Evolutionary conservation across 2,113 vertebrate genomes (phyloP).

Genomic region (Siniperca knerii): DNA sequence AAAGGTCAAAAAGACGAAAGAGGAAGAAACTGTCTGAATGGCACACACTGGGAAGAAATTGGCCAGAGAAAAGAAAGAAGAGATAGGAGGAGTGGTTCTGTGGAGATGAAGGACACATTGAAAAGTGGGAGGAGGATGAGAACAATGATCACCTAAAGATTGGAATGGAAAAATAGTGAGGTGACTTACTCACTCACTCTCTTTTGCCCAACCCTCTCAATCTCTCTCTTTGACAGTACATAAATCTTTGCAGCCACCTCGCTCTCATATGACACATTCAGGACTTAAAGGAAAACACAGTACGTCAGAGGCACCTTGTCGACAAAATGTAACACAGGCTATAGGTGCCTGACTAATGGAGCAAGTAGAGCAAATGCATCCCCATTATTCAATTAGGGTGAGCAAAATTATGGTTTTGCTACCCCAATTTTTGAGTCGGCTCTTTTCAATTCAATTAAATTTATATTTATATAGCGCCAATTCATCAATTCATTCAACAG

Average conservation of each 20-base stretch:
- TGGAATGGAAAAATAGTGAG: conserved; percentile 39
- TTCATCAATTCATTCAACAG: too few species aligned
- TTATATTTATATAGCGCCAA: too few species aligned
- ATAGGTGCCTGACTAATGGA: too few species aligned
- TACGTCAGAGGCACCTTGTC: neutral
- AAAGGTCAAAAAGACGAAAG: conserved; percentile 69
- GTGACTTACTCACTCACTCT: conserved; percentile 12
- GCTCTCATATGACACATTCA: neutral
- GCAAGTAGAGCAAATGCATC: too few species aligned
- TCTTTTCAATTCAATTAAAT: too few species aligned
- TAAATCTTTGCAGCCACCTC: neutral
- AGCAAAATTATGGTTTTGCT: too few species aligned
- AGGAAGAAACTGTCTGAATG: conserved; percentile 48
- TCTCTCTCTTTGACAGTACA: conserved; percentile 18
- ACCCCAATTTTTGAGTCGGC: too few species aligned
- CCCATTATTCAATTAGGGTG: too few species aligned
- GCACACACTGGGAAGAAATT: conserved; percentile 51
- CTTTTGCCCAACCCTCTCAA: neutral
- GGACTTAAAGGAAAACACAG: neutral
- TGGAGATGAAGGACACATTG: conserved; percentile 45
- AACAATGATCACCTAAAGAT: conserved; percentile 44
- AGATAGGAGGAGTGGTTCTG: conserved; percentile 16
- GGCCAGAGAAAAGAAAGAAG: conserved; percentile 49
- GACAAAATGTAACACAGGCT: neutral
- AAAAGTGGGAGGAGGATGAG: conserved; percentile 53